Conservation (phyloP, 2,888 invertebrate genomes). For the Invenusta paracnida region DNA sequence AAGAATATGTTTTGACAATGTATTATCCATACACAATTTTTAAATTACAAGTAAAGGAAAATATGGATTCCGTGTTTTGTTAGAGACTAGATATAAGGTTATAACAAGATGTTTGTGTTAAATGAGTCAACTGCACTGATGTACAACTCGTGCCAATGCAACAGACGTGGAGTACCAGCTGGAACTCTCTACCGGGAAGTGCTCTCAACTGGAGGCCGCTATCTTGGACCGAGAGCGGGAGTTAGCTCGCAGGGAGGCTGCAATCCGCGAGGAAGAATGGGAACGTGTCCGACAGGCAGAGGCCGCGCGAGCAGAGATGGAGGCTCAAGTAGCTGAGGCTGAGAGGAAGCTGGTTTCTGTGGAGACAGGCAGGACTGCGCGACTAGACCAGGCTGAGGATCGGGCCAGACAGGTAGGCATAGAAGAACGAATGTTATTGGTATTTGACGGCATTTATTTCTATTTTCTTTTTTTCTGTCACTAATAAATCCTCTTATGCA, state of each 20-base stretch:
- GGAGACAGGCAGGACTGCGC: neutral
- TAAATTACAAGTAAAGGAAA: no score
- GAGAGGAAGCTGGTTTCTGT: neutral
- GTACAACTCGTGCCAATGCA: no score
- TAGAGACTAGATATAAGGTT: no score
- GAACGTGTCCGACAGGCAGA: conserved; percentile 20
- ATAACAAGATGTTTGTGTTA: no score
- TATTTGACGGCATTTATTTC: no score
- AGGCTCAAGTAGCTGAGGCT: conserved; percentile 18
- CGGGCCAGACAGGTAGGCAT: neutral
- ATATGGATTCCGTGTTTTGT: no score
- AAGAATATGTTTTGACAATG: no score
- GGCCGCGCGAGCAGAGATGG: conserved; percentile 20
- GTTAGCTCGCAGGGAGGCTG: conserved; percentile 30
- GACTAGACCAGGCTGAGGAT: neutral
- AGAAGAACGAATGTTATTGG: no score
- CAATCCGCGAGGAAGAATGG: conserved; percentile 32
- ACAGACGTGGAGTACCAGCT: conserved; percentile 55
- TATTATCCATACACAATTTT: no score
- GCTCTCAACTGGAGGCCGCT: neutral
- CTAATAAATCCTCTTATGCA: no score
- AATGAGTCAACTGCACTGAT: no score
- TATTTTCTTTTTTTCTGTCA: no score
- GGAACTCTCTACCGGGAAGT: conserved; percentile 49
- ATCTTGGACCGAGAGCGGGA: conserved; percentile 28